Base-by-base conservation (phyloP, 1,140 invertebrate species). In the Hormaphis cornu region DNA sequence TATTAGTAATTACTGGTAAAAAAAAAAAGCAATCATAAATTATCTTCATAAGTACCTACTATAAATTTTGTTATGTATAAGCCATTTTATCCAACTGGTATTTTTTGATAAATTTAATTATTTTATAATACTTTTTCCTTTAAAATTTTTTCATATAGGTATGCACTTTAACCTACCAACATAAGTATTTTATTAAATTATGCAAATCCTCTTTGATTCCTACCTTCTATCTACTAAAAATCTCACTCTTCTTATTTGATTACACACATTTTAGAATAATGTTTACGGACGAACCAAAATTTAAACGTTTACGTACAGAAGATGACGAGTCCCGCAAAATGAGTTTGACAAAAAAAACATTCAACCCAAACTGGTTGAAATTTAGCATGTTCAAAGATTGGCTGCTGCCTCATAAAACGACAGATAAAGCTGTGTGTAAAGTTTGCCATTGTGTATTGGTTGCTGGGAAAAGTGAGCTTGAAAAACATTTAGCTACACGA, bases 391-490 rank as follows among this genome's bases (percentile, higher is more conserved):
- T 75, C 54, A 75, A 75, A 70, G 72, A 74, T 53, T 75, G 75
- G 75, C 66, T 75, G 16, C 10, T 71, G 40, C 73, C 74, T 10
- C 75, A 75, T 66, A 69, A 74, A 40, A 56, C 70, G 40, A 59
- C 73, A 18, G 74, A 75, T 52, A 70, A 72, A 46, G 74, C 74
- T 12, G 70, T 72, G 40, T 76, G 76, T 61, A 73, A 72, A n/a
- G 74, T 72, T 46, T 76, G 76, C 53, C 73, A 75, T 71, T 73
- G 72, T 61, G 74, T 75, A 33, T 70, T 76, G 18, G 74, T 74
- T 50, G 73, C 73, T 28, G 76, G 76, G 12, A 76, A 76, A 69
- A 76, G 75, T 72, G 76, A 76, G 50, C 63, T 76, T 33, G 74
- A 76, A 66, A 76, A 76, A 54, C 76, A 76, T 72, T 74, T 74